These are phyloP conservation scores for Terrapene triunguis DNA, from an alignment of 2,113 vertebrate genomes.

Conservation along the genomic window DNA sequence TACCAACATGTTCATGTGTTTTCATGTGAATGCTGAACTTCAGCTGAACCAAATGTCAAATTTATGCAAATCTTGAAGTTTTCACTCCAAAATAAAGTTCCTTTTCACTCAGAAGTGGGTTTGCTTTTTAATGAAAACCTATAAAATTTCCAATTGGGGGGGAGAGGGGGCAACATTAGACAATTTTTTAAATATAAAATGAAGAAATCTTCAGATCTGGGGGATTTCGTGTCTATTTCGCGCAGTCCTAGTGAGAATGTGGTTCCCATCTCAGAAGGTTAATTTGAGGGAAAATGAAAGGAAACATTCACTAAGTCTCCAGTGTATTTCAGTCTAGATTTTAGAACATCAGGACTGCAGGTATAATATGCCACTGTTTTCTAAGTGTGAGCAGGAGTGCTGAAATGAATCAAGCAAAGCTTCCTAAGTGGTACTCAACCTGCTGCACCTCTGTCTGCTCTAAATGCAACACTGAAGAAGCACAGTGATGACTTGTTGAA, in stretches of 20 bases:
- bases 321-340: slow-evolving; percentile 58
- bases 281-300: background rate
- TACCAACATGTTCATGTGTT: background rate
- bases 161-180: background rate
- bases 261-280: slow-evolving; percentile 57
- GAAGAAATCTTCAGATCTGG: background rate
- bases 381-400: slow-evolving; percentile 48
- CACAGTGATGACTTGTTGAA: background rate
- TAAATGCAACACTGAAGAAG: slow-evolving; percentile 43
- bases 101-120: background rate
- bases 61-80: background rate
- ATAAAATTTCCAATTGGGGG: background rate
- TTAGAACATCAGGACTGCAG: slow-evolving; percentile 58
- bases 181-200: background rate
- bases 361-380: slow-evolving; percentile 62
- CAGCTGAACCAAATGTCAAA: background rate
- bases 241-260: background rate
- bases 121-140: background rate
- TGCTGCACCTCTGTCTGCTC: slow-evolving; percentile 14
- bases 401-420: slow-evolving; percentile 61
- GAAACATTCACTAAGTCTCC: slow-evolving; percentile 53
- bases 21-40: background rate
- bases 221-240: background rate
- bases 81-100: slow-evolving; percentile 19
- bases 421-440: background rate